phyloP scores from a whole-genome alignment of 1,140 invertebrate species.

The Zaprionus capensis region DNA sequence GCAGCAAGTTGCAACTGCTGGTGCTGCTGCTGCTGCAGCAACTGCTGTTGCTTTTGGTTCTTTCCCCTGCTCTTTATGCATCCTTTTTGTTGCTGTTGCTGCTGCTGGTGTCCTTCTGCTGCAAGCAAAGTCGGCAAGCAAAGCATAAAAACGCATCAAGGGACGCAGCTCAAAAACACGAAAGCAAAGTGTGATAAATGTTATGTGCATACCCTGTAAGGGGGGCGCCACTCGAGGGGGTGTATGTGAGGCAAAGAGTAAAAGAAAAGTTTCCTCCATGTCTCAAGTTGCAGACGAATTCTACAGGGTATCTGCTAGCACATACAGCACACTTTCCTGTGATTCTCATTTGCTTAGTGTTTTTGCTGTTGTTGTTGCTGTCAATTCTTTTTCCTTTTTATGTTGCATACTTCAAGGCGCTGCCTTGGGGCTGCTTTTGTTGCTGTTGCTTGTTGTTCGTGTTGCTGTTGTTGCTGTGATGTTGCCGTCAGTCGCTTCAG shows the following conservation, averaged over 20 bases:
- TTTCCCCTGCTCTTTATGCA: constrained; percentile 10
- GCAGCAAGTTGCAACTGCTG: constrained; percentile 39
- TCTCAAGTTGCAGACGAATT: neutral
- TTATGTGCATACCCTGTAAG: constrained; percentile 19
- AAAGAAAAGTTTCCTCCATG: neutral
- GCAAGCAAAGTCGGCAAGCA: constrained; percentile 23
- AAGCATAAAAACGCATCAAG: constrained; percentile 33
- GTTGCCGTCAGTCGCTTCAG: constrained; percentile 43
- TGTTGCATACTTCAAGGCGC: constrained; percentile 53
- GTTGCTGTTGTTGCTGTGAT: constrained; percentile 51
- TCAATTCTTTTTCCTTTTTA: constrained; percentile 25
- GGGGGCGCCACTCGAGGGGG: neutral
- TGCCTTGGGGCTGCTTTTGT: constrained; percentile 13
- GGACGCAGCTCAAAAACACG: constrained; percentile 22
- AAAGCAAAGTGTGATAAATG: constrained; percentile 64
- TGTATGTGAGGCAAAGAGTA: neutral
- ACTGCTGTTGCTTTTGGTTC: constrained; percentile 5
- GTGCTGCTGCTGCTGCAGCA: constrained; percentile 9
- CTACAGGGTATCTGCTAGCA: neutral
- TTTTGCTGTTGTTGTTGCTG: constrained; percentile 1
- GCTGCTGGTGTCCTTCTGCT: constrained; percentile 22
- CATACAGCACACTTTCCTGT: neutral
- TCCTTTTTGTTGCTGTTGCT: constrained; percentile 12
- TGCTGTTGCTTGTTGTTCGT: constrained; percentile 15
- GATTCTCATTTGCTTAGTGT: constrained; percentile 10